Base-by-base conservation (phyloP, 2,888 invertebrate species). In the Drosophila dives region DNA sequence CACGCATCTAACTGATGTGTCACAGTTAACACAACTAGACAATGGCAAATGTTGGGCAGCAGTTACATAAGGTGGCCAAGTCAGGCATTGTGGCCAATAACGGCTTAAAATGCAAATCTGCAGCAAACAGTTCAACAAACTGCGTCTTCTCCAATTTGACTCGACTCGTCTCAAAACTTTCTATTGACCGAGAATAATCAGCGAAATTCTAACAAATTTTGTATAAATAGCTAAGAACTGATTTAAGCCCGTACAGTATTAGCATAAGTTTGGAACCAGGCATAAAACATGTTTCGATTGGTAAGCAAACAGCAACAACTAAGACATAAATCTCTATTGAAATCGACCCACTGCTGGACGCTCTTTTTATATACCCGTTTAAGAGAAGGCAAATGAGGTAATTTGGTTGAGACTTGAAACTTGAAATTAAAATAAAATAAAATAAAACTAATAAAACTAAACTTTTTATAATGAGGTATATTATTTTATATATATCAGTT, bases 221-320 rank as follows among this genome's bases (percentile, higher is more conserved):
- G 56, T 86, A 90, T 90, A 86, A 86, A 86, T 81, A 65, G 72
- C 80, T 51, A 50, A 81, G 81, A 86, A 72, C 58, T 80, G 71
- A 80, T 69, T 80, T 67, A 72, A 61, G 36, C 34, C 60, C 36
- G 69, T 45, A 42, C 72, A 89, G 86, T 89, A 90, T 90, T 90
- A 81, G 83, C 85, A 88, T 90, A 86, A 90, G 81, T 70, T 64
- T 51, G 48, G 61, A 66, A 34, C n/a, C 42, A 32, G 45, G 26
- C 64, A 71, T 65, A 70, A 77, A 80, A 80, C 79, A 89, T 90
- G 88, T 72, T 85, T 64, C 72, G 73, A 75, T 77, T 80, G 77
- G 89, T 86, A 76, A 86, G 77, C 68, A 59, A 50, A 23, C 38
- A 45, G 45, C 36, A 70, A 71, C 65, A 6, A 32, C 33, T 38